A percentile compares a stretch with the other conserved stretches of the same genome.
These are phyloP conservation scores for Dendrocincla fuliginosa DNA, from an alignment of 2,797 vertebrate species.

Conservation along the genomic window DNA sequence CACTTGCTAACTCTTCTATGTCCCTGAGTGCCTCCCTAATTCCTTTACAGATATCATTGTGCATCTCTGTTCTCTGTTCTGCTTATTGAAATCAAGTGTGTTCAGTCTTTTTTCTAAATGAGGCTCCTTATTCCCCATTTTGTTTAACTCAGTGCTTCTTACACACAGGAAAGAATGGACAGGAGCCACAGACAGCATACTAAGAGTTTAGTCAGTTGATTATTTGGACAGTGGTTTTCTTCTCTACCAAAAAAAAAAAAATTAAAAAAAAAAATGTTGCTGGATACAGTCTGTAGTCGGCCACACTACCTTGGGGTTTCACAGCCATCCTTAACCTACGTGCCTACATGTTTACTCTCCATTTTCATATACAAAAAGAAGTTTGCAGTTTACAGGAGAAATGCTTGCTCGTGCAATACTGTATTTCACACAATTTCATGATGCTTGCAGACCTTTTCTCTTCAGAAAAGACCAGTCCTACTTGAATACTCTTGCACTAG, in stretches of 20 bases:
- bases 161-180: neutral
- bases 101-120: neutral
- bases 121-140: neutral
- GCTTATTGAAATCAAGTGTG: neutral
- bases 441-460: neutral
- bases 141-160: neutral
- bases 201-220: neutral
- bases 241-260: neutral
- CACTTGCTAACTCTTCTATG: neutral
- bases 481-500: neutral
- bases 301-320: too few species aligned
- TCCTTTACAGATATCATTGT: neutral
- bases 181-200: neutral
- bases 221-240: neutral
- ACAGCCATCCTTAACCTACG: neutral
- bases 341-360: neutral
- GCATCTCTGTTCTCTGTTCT: neutral
- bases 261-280: neutral
- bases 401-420: neutral
- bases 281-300: accelerated
- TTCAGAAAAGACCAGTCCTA: neutral
- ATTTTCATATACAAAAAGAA: neutral
- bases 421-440: neutral
- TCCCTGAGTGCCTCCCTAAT: neutral
- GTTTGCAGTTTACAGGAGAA: neutral